These are phyloP conservation scores for Montipora sp. DNA, from an alignment of 64 coral and sea anemone genomes.

Conservation along the genomic window DNA sequence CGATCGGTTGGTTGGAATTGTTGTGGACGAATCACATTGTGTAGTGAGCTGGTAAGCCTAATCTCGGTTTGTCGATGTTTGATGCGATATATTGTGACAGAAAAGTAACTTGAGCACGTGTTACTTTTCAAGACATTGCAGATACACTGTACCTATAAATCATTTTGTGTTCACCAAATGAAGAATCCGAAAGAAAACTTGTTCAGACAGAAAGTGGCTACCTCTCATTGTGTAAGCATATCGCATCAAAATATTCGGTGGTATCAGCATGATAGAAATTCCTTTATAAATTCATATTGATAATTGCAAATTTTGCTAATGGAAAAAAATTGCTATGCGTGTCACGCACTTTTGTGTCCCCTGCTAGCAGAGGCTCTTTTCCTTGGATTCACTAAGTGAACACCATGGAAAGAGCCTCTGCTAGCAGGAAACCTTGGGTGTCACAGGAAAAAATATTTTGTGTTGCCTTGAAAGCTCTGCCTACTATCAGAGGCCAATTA, in stretches of 20 bases:
- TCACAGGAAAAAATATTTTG: not conserved
- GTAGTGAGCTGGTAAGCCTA: slow-evolving; percentile 48
- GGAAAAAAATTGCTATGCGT: not conserved
- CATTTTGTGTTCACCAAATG: too few species aligned
- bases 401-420: too few species aligned
- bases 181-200: too few species aligned
- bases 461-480: too few species aligned
- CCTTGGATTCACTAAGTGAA: too few species aligned
- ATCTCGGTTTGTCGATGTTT: not conserved
- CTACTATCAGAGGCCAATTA: too few species aligned
- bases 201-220: too few species aligned
- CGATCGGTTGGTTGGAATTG: slow-evolving; percentile 40
- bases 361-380: too few species aligned
- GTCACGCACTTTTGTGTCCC: not conserved
- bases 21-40: slow-evolving; percentile 74
- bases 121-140: too few species aligned
- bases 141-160: too few species aligned
- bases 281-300: not conserved
- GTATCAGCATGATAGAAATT: not conserved
- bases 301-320: not conserved
- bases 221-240: too few species aligned
- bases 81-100: not conserved
- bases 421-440: not conserved
- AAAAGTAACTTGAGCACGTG: too few species aligned
- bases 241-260: not conserved